Conservation (phyloP, 2,888 invertebrate species). For the Ochropleura leucogaster region DNA sequence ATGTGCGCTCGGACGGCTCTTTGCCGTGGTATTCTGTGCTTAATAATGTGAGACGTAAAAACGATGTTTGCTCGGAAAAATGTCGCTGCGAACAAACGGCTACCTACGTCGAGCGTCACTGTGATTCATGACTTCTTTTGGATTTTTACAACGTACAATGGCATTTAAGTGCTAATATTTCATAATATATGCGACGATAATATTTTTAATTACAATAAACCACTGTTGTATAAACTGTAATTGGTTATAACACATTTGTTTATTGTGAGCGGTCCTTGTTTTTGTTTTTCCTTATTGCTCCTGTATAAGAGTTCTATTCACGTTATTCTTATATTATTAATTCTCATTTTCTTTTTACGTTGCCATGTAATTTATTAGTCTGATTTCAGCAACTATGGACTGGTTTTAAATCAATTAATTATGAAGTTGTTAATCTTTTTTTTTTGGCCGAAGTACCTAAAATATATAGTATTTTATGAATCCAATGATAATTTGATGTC, state of each 20-base stretch:
- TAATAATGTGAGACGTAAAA: constrained; percentile 65
- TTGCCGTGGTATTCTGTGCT: constrained; percentile 64
- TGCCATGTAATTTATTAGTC: constrained; percentile 25
- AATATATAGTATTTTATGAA: constrained; percentile 33
- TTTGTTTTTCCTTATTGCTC: constrained; percentile 55
- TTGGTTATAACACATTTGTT: constrained; percentile 59
- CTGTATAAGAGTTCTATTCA: constrained; percentile 46
- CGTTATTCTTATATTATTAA: constrained; percentile 33
- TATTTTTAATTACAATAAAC: constrained; percentile 68
- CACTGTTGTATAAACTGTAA: constrained; percentile 58
- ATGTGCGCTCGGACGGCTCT: constrained; percentile 52
- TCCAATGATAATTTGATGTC: constrained; percentile 49
- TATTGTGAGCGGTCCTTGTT: constrained; percentile 44
- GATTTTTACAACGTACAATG: constrained; percentile 68
- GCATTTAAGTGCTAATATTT: constrained; percentile 69
- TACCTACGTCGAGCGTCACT: constrained; percentile 64
- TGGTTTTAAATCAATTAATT: constrained; percentile 37
- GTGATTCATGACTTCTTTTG: constrained; percentile 74
- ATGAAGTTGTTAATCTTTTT: constrained; percentile 38
- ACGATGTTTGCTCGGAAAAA: constrained; percentile 64
- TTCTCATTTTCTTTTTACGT: constrained; percentile 35
- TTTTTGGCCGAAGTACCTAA: constrained; percentile 24
- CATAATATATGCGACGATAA: constrained; percentile 66
- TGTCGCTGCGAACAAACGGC: constrained; percentile 57
- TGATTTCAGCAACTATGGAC: constrained; percentile 17